A percentile compares a stretch with the other conserved stretches of the same genome.
These are phyloP conservation scores for Chalcis sispes DNA, from an alignment of 2,888 invertebrate genomes.

Conservation along the genomic window DNA sequence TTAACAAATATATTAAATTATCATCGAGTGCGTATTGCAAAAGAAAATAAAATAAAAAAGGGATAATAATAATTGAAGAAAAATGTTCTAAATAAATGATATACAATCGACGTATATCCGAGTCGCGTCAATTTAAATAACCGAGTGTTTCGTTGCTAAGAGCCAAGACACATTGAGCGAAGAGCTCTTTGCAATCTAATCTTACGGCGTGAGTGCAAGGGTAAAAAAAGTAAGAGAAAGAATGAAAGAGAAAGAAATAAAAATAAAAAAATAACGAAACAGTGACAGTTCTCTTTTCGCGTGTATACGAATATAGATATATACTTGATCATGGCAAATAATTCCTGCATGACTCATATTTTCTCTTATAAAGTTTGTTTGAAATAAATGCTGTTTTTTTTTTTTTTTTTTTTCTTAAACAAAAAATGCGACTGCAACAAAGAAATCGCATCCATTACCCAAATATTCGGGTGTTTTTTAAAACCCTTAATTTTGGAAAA, in stretches of 20 bases:
- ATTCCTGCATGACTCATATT: background rate
- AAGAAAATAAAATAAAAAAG: background rate
- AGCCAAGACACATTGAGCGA: constrained; percentile 4
- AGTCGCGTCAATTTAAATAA: constrained; percentile 41
- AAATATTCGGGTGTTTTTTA: no score
- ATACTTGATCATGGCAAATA: background rate
- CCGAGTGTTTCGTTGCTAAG: background rate
- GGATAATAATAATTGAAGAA: background rate
- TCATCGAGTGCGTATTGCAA: no score
- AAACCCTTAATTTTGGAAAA: no score
- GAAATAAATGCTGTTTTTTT: no score
- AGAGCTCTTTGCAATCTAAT: constrained; percentile 44
- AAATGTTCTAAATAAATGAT: constrained; percentile 10
- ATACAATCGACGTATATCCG: constrained; percentile 14
- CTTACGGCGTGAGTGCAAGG: constrained; percentile 35
- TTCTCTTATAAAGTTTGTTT: no score
- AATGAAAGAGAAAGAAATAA: background rate
- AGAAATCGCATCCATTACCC: no score
- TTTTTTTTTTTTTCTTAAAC: no score
- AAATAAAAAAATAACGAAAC: background rate
- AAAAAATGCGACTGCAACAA: no score
- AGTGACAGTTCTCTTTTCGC: constrained; percentile 37
- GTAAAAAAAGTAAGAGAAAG: constrained; percentile 27
- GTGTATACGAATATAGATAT: background rate
- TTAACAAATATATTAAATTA: no score